Evolutionary conservation across 2,113 vertebrate genomes (phyloP), one percentile per base, ranked within the genome.

Genomic region (Melanostigma gelatinosum): DNA sequence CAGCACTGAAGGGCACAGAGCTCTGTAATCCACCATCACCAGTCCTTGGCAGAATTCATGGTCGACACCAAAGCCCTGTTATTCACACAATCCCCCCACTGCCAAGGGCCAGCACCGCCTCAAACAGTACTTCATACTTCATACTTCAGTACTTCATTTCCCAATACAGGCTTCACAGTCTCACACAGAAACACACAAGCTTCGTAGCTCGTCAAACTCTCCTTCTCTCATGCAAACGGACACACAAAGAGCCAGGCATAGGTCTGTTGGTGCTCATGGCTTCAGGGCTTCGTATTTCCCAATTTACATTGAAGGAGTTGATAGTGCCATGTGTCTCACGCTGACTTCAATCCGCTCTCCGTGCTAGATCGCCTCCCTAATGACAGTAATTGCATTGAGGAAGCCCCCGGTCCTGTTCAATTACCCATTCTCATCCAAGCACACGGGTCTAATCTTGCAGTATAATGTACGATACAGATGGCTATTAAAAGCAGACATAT

Each of bases 351-450:
- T 82, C 81, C 73, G 66, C 66, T 86, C 71, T 78, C 15, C 75
- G 4, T 67, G 74, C 79, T 54, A 83, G 68, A 91, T 82, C 63
- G 46, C 83, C 57, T 84, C 82, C 66, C 52, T 89, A 90, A 93
- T 91, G 91, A 87, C 82, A 83, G 85, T 91, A 88, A 93, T 90
- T 90, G 86, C 79, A 72, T 55, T 68, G 79, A 89, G 83, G 86
- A 91, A 88, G 87, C 85, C 90, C 85, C 84, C 72, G 46, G 83
- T 93, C 82, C 69, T 88, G 91, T 91, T 93, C 88, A 92, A 91
- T 94, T 94, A 90, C 74, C 80, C 77, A 46, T 83, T 66, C 64
- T 78, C 76, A 82, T 86, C 75, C 60, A 75, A 80, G 80, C 87
- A 86, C 70, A 82, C 58, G 24, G 50, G 67, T 75, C 82, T 91